Base-by-base conservation (phyloP, 2,797 vertebrate species). In the Lophura swinhoii region DNA sequence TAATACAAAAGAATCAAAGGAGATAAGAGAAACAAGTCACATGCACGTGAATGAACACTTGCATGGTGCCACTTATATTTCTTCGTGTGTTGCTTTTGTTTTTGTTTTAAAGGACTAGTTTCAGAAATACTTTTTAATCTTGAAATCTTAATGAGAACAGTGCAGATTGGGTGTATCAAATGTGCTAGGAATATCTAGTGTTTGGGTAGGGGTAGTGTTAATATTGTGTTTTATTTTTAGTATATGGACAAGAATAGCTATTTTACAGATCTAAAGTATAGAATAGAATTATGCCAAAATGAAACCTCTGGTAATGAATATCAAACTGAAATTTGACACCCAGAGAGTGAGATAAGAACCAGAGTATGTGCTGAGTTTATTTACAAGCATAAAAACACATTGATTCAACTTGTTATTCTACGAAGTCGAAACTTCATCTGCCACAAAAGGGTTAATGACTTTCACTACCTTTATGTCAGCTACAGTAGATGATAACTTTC, bases 371-470 rank as follows among this genome's bases (percentile, higher is more conserved):
- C 2, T 24, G 41, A 8, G 11, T 2, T 81, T 70, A 70, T n/a
- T 56, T 46, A 53, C 16, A 49, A 84, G 15, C 8, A 35, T 75
- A 53, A 86, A 88, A 91, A 3, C 7, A 56, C 28, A 23, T 39
- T 29, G 35, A 68, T 64, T 41, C 28, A 60, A 22, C 9, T 64
- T 33, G 8, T 21, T 64, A 51, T 68, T 66, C 18, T 29, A 63
- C 69, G n/a, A 95, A 90, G 59, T 2, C 75, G 14, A 80, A 93
- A 63, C 12, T 24, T 72, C 1, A 2, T 46, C 59, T 78, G 39
- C 58, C 39, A 69, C 49, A 78, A 72, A 95, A 85, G 20, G 13
- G 43, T 89, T 94, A 91, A 93, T 24, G 74, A 81, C 49, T 87
- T 91, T 81, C 55, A 37, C 41, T 78, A 81, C 43, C 75, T 90